Base-by-base conservation (phyloP, 2,113 vertebrate genomes). In the Phyllostomus hastatus region DNA sequence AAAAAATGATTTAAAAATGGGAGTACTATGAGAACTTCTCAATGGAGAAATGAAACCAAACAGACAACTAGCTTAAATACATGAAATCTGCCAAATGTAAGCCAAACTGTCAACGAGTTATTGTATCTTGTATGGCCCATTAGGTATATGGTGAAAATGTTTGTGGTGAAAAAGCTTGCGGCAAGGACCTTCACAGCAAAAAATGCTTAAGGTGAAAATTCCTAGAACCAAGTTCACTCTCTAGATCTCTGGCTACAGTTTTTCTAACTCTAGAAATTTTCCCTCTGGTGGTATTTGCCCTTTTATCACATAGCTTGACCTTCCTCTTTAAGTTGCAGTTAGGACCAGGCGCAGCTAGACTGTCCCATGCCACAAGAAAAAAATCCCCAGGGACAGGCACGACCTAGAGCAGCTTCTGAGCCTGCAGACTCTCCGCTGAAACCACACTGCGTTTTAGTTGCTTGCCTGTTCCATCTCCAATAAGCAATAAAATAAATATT, bases 401-500 rank as follows among this genome's bases (percentile, higher is more conserved):
- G 26, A 88, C 33, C 26, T 24, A 33, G 35, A 83, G n/a, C 22
- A 70, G 46, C 20, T 82, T 46, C 35, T 46, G 26, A 61, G 95
- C 17, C 43, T n/a, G 46, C 43, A 69, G 31, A 19, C 59, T 61
- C 84, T 72, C 76, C 52, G n/a, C 16, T 4, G 19, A 92, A 82
- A 76, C 43, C 31, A 38, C 66, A 46, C 2, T 24, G 10, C 1
- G 24, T 15, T 70, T 80, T 33, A 61, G 69, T 41, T n/a, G 31
- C 41, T 72, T 87, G 78, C 35, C 72, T 33, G 16, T 70, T 94
- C 48, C 72, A 22, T 84, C 35, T 78, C 50, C 33, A 46, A 31
- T 28, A 35, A 50, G 79, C 89, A 96, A 94, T 88, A 79, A 94
- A 88, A 94, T 81, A 82, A 95, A 69, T 69, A 88, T 93, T 94